These are phyloP conservation scores for Drosophila paramelanica DNA, from an alignment of 2,888 invertebrate species.

Conservation along the genomic window DNA sequence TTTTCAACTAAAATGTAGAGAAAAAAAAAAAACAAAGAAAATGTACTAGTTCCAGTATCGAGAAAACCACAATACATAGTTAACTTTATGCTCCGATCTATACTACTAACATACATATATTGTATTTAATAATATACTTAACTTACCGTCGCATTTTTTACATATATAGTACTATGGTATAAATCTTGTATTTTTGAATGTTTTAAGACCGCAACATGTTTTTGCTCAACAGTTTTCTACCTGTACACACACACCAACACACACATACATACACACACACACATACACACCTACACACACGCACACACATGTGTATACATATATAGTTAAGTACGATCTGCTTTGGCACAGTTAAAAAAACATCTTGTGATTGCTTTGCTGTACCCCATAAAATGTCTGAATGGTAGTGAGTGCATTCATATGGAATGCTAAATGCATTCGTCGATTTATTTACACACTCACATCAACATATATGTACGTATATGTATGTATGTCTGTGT, in stretches of 20 bases:
- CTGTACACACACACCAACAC: constrained; percentile 30
- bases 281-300: constrained; percentile 16
- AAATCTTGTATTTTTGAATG: constrained; percentile 60
- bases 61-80: constrained; percentile 46
- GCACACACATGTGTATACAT: constrained; percentile 18
- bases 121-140: constrained; percentile 35
- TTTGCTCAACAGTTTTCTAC: constrained; percentile 55
- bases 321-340: constrained; percentile 40
- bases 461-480: constrained; percentile 12
- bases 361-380: constrained; percentile 76
- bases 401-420: constrained; percentile 43
- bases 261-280: constrained; percentile 20
- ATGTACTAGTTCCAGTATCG: constrained; percentile 47
- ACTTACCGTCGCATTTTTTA: constrained; percentile 55
- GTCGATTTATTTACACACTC: constrained; percentile 25
- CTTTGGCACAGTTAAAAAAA: constrained; percentile 54
- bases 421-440: constrained; percentile 26
- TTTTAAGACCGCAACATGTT: constrained; percentile 49
- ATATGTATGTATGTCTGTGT: constrained; percentile 21
- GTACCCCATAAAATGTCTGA: constrained; percentile 34
- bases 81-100: constrained; percentile 73
- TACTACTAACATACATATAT: constrained; percentile 29
- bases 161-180: constrained; percentile 32
- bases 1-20: constrained; percentile 13
- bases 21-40: constrained; percentile 12